phyloP scores from a whole-genome alignment of 2,113 vertebrate species.

The Thymallus thymallus region DNA sequence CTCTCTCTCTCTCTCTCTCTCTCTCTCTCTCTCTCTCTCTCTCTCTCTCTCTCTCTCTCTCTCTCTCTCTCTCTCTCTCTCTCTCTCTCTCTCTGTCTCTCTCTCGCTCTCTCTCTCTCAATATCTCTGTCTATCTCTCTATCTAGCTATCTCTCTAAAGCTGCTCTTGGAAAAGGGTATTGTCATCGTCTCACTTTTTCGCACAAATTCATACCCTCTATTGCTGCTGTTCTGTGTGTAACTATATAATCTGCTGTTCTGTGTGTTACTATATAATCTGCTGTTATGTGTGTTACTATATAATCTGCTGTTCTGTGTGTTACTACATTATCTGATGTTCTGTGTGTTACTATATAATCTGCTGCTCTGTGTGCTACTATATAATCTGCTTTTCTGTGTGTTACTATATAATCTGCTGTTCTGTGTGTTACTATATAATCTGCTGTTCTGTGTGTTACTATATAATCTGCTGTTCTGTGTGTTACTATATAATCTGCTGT shows the following conservation, averaged over 20 bases:
- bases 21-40: not conserved
- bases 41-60: not conserved
- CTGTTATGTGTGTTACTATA: too few relatives aligned
- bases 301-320: too few relatives aligned
- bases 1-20: too few relatives aligned
- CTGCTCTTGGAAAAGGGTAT: slow-evolving; percentile 12
- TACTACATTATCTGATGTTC: too few relatives aligned
- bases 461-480: not conserved
- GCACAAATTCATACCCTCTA: slow-evolving; percentile 40
- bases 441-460: slow-evolving; percentile 29
- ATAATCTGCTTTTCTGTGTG: too few relatives aligned
- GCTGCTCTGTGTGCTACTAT: too few relatives aligned
- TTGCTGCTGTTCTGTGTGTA: not conserved
- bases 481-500: slow-evolving; percentile 22
- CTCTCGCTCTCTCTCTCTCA: not conserved
- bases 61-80: not conserved
- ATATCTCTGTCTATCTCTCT: not conserved
- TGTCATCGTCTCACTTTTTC: slow-evolving; percentile 20
- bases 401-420: too few relatives aligned
- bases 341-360: too few relatives aligned
- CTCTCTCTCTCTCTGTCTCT: not conserved
- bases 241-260: too few relatives aligned
- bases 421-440: not conserved
- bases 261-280: too few relatives aligned
- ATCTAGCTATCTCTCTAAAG: slow-evolving; percentile 1